Conservation (phyloP, 2,797 vertebrate species). For the Pangasius krempfi region DNA sequence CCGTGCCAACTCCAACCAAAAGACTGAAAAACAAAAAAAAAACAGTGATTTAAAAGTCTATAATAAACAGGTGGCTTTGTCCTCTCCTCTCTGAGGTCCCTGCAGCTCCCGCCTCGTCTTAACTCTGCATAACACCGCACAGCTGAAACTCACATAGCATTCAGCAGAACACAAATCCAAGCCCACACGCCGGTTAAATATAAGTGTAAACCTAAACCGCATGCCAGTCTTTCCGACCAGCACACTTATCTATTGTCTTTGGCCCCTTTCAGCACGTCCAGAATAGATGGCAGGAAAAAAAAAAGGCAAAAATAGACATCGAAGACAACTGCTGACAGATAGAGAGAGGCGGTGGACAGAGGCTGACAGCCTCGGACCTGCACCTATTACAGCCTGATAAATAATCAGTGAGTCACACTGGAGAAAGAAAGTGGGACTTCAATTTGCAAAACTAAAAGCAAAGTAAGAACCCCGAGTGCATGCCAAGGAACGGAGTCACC, state of each 20-base stretch:
- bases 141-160: slow-evolving; percentile 64
- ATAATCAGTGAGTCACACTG: slow-evolving; percentile 81
- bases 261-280: slow-evolving; percentile 64
- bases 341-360: slow-evolving; percentile 81
- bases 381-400: slow-evolving; percentile 87
- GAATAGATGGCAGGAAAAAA: slow-evolving; percentile 74
- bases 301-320: slow-evolving; percentile 85
- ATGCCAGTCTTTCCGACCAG: slow-evolving; percentile 52
- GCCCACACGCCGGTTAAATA: slow-evolving; percentile 69
- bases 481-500: not conserved
- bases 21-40: slow-evolving; percentile 54
- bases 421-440: slow-evolving; percentile 76
- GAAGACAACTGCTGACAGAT: slow-evolving; percentile 89
- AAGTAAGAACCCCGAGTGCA: not conserved
- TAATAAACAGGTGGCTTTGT: slow-evolving; percentile 79
- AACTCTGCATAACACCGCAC: slow-evolving; percentile 70
- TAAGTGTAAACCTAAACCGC: slow-evolving; percentile 73
- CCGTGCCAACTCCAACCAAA: slow-evolving; percentile 68
- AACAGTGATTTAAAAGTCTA: slow-evolving; percentile 54
- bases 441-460: not conserved
- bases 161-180: slow-evolving; percentile 68
- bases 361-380: slow-evolving; percentile 82
- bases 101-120: slow-evolving; percentile 59
- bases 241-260: slow-evolving; percentile 78
- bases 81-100: slow-evolving; percentile 53